These are phyloP conservation scores for Diplazon laetatorius DNA, from an alignment of 2,888 invertebrate species.

Conservation along the genomic window DNA sequence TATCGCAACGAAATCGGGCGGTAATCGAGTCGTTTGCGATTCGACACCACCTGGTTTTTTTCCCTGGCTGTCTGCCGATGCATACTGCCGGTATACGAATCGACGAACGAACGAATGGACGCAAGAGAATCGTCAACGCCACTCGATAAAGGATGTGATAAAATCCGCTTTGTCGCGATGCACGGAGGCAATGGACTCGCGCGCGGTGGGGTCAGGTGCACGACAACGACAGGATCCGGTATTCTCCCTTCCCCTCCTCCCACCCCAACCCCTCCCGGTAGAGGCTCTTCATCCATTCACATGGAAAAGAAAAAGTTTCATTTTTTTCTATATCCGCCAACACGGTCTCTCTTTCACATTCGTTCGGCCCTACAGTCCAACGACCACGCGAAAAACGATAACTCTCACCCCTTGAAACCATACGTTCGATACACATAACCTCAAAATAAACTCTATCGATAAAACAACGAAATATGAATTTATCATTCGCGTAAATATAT, in stretches of 20 bases:
- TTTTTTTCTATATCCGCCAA: not conserved
- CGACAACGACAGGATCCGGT: constrained; percentile 54
- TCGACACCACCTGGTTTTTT: constrained; percentile 65
- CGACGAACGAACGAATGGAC: constrained; percentile 40
- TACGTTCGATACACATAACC: not conserved
- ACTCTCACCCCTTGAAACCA: not conserved
- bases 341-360: constrained; percentile 1
- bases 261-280: no score
- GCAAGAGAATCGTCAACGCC: constrained; percentile 62
- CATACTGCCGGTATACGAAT: constrained; percentile 35
- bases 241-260: no score
- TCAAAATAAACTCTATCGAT: not conserved
- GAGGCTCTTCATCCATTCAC: constrained; percentile 33
- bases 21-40: constrained; percentile 65
- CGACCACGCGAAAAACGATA: not conserved
- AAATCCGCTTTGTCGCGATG: constrained; percentile 62
- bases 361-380: constrained; percentile 1
- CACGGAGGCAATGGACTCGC: constrained; percentile 50
- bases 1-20: constrained; percentile 58
- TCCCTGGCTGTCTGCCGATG: constrained; percentile 61
- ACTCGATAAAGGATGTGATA: constrained; percentile 64
- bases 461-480: not conserved
- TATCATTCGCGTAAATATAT: not conserved
- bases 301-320: constrained; percentile 40
- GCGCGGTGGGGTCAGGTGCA: constrained; percentile 56